Percentiles rank a stretch among this genome's conserved stretches.
Evolutionary conservation across 1,140 invertebrate species (phyloP).

Genomic region (Diuraphis noxia): DNA sequence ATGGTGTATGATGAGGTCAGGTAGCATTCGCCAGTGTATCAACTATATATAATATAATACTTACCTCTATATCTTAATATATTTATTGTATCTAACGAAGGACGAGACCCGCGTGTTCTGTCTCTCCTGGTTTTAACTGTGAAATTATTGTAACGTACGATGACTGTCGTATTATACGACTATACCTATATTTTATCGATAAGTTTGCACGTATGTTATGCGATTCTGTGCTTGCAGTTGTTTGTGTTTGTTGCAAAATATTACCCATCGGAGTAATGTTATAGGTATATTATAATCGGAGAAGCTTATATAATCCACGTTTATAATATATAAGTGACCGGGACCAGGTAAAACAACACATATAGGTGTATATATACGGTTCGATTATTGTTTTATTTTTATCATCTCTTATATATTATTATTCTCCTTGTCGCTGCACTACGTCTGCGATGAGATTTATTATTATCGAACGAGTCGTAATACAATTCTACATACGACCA

Average conservation of each 20-base stretch:
- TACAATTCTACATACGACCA: conserved; percentile 13
- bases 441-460: background rate
- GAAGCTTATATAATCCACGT: no score
- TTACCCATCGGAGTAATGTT: background rate
- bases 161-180: background rate
- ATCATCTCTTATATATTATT: background rate
- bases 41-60: background rate
- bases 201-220: background rate
- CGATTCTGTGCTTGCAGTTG: background rate
- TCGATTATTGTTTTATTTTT: conserved; percentile 9
- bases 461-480: background rate
- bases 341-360: background rate
- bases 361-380: background rate
- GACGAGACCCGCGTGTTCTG: background rate
- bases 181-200: background rate
- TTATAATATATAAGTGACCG: background rate
- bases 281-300: background rate
- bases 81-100: background rate
- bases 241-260: background rate
- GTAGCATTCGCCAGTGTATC: background rate
- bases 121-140: background rate
- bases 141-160: background rate
- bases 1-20: background rate
- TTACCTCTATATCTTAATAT: background rate
- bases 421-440: background rate